Evolutionary conservation across 2,797 vertebrate species (phyloP), one percentile per base, ranked within the genome.

Genomic region (Xerus rutilus): DNA sequence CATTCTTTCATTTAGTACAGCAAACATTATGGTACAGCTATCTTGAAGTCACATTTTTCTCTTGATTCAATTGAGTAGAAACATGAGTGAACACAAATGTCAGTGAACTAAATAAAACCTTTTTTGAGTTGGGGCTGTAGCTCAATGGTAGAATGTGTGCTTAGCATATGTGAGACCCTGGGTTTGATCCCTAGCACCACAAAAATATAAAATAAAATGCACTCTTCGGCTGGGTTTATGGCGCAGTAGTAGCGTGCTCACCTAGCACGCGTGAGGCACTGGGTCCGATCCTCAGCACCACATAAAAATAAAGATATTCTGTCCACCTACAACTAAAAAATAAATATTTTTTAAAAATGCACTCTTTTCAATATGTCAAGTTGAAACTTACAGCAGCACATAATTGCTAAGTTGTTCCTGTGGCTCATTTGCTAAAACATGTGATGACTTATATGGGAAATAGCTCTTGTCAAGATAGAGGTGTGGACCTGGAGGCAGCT

Each of bases 41-140:
- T 52, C 62, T 64, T 87, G 5, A 81, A 93, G 92, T 93, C 92
- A 43, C 69, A 30, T 73, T 86, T 89, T 91, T 73, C 45, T 70
- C 43, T 83, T 79, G 86, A 47, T 76, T 86, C 54, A 65, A 15
- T 78, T 83, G n/a, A 95, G 25, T 91, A 82, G 79, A 86, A 94
- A 95, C 20, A 79, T 81, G 70, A 91, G 12, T 93, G 73, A 90
- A 95, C 15, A 64, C 59, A 93, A 47, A 76, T 74, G 67, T 49
- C 81, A 85, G 20, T 57, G 54, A 57, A 57, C 5, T 57, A 57
- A 57, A 21, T 57, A 57, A 57, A 17, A 20, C 7, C 54, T 57
- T 57, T 57, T 57, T 7, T 20, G 54, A 20, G 13, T 13, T 32
- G 78, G 43, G 18, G 78, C 45, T 77, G n/a, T 77, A 35, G 28